phyloP scores from a whole-genome alignment of 2,113 vertebrate genomes.

The Syrmaticus mikado region DNA sequence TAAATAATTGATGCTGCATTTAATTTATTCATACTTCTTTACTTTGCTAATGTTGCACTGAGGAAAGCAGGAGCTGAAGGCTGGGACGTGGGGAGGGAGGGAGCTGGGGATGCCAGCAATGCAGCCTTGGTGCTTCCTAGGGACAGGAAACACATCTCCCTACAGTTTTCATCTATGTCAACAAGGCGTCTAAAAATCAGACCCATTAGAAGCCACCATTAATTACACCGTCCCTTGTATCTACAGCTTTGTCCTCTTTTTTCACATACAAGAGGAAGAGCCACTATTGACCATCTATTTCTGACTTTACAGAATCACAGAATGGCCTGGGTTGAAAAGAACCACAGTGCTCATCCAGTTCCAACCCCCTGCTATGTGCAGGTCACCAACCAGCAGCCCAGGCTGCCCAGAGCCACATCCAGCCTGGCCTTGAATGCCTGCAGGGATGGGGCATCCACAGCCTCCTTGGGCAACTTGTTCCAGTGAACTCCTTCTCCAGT shows the following conservation, averaged over 20 bases:
- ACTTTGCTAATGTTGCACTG: conserved; percentile 55
- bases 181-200: not conserved
- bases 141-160: not conserved
- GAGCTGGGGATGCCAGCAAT: not conserved
- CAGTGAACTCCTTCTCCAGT: no score
- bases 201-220: not conserved
- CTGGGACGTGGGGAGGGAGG: not conserved
- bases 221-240: not conserved
- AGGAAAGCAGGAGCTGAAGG: not conserved
- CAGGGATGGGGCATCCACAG: no score
- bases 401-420: no score
- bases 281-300: not conserved
- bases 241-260: not conserved
- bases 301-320: no score
- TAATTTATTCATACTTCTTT: conserved; percentile 72
- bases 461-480: no score
- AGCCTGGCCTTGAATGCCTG: no score
- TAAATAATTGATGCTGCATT: conserved; percentile 64
- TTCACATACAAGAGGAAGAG: not conserved
- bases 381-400: no score
- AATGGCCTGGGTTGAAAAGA: no score
- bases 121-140: rapidly evolving
- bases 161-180: not conserved
- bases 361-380: no score
- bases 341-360: no score